Conservation (phyloP, 2,113 vertebrate genomes). For the Micromys minutus region DNA sequence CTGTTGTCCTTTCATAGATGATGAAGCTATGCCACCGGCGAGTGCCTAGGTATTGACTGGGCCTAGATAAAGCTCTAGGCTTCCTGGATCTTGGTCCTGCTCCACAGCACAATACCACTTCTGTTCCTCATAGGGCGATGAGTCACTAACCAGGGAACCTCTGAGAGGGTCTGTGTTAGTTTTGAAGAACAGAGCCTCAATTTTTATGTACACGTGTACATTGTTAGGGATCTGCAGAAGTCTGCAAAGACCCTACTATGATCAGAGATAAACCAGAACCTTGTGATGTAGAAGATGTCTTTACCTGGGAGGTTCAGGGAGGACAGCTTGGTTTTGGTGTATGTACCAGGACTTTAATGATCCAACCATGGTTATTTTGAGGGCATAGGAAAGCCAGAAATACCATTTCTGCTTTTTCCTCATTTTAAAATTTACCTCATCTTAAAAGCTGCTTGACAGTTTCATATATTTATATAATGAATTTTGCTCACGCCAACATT, state of each 20-base stretch:
- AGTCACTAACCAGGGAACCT: background rate
- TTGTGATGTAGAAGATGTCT: background rate
- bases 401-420: background rate
- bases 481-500: background rate
- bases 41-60: background rate
- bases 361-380: background rate
- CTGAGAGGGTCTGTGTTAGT: background rate
- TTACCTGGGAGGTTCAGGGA: background rate
- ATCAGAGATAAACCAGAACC: background rate
- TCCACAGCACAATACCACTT: background rate
- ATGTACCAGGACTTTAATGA: background rate
- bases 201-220: background rate
- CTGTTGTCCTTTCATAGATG: background rate
- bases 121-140: background rate
- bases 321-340: background rate
- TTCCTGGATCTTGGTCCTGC: background rate
- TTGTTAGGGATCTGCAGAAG: background rate
- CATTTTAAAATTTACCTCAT: no score
- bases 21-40: constrained; percentile 1
- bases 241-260: background rate
- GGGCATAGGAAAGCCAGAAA: background rate
- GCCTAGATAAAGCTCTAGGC: background rate
- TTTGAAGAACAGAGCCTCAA: background rate
- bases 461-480: background rate
- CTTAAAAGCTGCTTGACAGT: background rate